Evolutionary conservation across 2,888 invertebrate genomes (phyloP).

Genomic region (Craniophora ligustri): DNA sequence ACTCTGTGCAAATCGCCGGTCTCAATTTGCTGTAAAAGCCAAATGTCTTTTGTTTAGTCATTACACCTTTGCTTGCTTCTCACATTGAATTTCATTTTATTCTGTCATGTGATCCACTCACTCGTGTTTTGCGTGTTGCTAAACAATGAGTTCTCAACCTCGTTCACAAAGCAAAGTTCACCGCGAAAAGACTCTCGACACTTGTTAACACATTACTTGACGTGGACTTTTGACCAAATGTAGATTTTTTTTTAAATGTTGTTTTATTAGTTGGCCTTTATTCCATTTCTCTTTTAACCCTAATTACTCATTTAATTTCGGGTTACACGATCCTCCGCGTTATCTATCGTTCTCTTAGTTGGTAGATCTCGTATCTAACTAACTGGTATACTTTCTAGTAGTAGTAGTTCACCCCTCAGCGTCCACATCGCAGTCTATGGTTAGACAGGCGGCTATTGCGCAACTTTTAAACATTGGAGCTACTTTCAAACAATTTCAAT

Average conservation of each 20-base stretch:
- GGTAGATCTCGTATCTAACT: no score
- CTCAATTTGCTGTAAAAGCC: conserved; percentile 56
- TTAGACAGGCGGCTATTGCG: no score
- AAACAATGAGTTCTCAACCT: conserved; percentile 27
- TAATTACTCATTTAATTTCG: no score
- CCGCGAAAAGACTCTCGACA: background rate
- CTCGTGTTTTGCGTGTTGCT: conserved; percentile 18
- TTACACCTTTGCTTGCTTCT: conserved; percentile 51
- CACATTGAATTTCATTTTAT: conserved; percentile 38
- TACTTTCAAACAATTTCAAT: background rate
- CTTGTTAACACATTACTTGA: background rate
- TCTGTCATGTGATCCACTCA: conserved; percentile 30
- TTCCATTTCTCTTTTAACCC: no score
- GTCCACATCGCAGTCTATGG: no score
- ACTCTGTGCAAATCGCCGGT: conserved; percentile 53
- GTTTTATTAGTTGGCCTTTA: background rate
- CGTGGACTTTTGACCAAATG: background rate
- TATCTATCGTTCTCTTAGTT: no score
- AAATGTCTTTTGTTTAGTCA: conserved; percentile 51
- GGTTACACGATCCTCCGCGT: no score
- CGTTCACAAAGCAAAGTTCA: conserved; percentile 10
- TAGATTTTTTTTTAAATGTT: background rate
- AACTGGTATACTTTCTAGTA: no score
- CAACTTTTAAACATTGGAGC: background rate
- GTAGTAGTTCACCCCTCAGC: no score